Evolutionary conservation across 2,797 vertebrate species (phyloP), one percentile per base, ranked within the genome.

Genomic region (Sciaenops ocellatus): DNA sequence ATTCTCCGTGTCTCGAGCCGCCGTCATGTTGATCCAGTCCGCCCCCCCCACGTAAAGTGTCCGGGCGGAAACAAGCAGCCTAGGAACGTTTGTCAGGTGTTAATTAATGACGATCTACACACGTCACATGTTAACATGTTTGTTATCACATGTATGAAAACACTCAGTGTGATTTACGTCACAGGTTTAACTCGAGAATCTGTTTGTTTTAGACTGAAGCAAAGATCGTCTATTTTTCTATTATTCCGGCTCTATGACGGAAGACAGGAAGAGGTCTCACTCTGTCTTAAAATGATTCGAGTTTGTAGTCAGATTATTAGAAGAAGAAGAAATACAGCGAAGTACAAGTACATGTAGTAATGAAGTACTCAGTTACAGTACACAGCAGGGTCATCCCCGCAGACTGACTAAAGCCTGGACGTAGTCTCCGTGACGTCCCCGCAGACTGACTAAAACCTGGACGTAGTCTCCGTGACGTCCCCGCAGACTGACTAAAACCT

Each of bases 1-100:
- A 34, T 56, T 82, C 72, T 51, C 24, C 20, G 12, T 4, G 13
- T 48, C 83, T 22, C 42, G 26, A 4, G 73, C 80, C 0, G 78
- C 83, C 11, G 91, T 44, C 93, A 95, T 95, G 73, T 80, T 91
- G 57, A 22, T 30, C 22, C 42, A 5, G 92, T 93, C 83, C 87
- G 62, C 83, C 85, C 8, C 26, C 26, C 8, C 8, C 0, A 6
- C 5, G 0, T 34, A 65, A 80, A 85, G 24, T 0, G 2, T 7
- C 79, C 93, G 93, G 76, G 13, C 16, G 26, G 83, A 88, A 94
- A 94, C 91, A 89, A 86, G 11, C 1, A 3, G 4, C 4, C 2
- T 3, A 20, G 77, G 85, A 89, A 91, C 80, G 0, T 0, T 4
- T 8, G 5, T 34, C 11, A 22, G 20, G 9, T 30, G 13, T 51